phyloP scores from a whole-genome alignment of 1,140 invertebrate species.

The Lycorma delicatula region DNA sequence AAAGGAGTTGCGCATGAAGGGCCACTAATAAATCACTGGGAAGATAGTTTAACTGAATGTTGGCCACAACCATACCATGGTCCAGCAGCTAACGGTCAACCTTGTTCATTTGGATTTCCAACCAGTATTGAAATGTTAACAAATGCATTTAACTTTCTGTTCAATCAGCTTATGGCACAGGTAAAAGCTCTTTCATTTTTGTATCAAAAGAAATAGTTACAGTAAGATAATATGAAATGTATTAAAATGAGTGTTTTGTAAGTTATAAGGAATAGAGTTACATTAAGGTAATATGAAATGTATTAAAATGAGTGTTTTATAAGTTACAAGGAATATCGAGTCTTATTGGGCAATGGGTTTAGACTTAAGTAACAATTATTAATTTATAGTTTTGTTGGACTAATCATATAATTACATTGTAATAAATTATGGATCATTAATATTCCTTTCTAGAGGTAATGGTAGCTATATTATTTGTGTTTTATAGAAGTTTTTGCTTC shows the following conservation, averaged over 20 bases:
- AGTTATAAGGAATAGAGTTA: neutral
- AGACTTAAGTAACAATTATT: too few species aligned
- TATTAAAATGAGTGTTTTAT: neutral
- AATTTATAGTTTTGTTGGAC: too few species aligned
- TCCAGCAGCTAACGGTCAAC: too few species aligned
- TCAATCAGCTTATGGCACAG: constrained; percentile 48
- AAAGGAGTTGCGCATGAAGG: neutral
- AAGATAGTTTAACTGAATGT: constrained; percentile 35
- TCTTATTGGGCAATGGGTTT: too few species aligned
- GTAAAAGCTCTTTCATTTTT: constrained; percentile 36
- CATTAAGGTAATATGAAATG: neutral
- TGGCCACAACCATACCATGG: constrained; percentile 30
- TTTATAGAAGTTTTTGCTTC: too few species aligned
- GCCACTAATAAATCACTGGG: constrained; percentile 32
- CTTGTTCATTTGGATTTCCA: constrained; percentile 16
- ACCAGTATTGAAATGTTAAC: constrained; percentile 51
- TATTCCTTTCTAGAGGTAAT: too few species aligned
- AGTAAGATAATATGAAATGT: neutral
- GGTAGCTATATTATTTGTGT: too few species aligned
- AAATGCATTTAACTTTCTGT: constrained; percentile 59
- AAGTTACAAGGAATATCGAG: neutral
- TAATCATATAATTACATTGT: too few species aligned
- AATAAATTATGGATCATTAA: too few species aligned
- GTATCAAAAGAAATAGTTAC: constrained; percentile 32
- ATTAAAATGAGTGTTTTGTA: neutral